A percentile compares a stretch with the other conserved stretches of the same genome.
These are phyloP conservation scores for Cettia cetti DNA, from an alignment of 2,113 vertebrate species.

Conservation along the genomic window DNA sequence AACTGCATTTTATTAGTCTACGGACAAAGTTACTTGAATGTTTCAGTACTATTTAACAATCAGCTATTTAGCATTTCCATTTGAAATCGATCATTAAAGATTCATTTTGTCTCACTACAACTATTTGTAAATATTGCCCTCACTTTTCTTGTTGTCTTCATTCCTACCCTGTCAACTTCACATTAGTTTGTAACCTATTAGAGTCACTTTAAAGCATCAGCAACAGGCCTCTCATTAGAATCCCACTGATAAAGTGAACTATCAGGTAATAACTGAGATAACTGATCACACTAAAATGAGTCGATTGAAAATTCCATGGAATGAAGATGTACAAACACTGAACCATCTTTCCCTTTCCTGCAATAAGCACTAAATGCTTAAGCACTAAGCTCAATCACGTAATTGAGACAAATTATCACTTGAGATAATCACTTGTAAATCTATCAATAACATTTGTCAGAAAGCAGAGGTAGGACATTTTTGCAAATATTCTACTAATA, in stretches of 20 bases:
- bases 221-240: not conserved
- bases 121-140: conserved; percentile 28
- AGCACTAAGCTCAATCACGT: accelerated
- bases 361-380: not conserved
- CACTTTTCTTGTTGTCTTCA: conserved; percentile 21
- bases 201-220: not conserved
- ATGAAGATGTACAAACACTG: not conserved
- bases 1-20: conserved; percentile 34
- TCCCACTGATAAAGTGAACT: not conserved
- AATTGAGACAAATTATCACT: not conserved
- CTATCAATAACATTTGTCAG: not conserved
- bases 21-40: not conserved
- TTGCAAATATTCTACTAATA: not conserved
- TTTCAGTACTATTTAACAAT: conserved; percentile 52
- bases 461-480: not conserved
- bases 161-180: conserved; percentile 21
- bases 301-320: conserved; percentile 6
- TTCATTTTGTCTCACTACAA: conserved; percentile 20
- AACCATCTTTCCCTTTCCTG: not conserved
- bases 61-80: conserved; percentile 20
- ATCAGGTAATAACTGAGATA: not conserved
- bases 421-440: not conserved
- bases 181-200: not conserved
- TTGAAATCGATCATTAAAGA: conserved; percentile 47
- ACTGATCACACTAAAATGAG: not conserved